Evolutionary conservation across 2,113 vertebrate genomes (phyloP).

Genomic region (Melanostigma gelatinosum): DNA sequence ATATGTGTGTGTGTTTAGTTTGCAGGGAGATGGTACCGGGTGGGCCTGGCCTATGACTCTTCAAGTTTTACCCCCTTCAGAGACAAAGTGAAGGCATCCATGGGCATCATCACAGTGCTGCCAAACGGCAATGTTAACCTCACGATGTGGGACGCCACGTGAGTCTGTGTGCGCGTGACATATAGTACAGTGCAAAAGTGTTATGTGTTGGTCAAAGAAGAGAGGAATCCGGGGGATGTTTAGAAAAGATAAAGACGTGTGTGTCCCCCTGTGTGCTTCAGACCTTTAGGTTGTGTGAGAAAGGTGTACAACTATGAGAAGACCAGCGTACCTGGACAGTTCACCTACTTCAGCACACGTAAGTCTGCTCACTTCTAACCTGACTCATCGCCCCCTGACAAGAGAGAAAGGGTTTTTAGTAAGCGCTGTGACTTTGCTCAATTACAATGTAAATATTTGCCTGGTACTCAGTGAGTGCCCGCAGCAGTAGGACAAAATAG

Average conservation of each 20-base stretch:
- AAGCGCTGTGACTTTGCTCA: not conserved
- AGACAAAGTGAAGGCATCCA: conserved; percentile 71
- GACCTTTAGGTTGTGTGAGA: conserved; percentile 62
- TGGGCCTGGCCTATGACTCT: conserved; percentile 82
- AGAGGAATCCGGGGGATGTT: not conserved
- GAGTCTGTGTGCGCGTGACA: conserved; percentile 36
- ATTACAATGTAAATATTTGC: conserved; percentile 12
- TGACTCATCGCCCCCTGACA: not conserved
- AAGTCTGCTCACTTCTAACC: conserved; percentile 44
- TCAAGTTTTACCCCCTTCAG: conserved; percentile 69
- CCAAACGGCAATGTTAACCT: conserved; percentile 79
- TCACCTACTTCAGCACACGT: conserved; percentile 84
- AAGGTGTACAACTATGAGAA: conserved; percentile 78
- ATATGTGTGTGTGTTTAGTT: conserved; percentile 72
- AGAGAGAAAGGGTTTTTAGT: not conserved
- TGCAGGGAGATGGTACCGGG: conserved; percentile 81
- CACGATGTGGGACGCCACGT: conserved; percentile 82
- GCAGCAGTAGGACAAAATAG: not conserved
- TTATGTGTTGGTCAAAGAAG: conserved; percentile 10
- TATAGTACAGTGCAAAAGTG: too few relatives aligned
- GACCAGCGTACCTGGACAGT: conserved; percentile 74
- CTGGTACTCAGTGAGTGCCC: not conserved
- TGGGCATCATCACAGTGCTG: conserved; percentile 69
- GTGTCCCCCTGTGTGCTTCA: conserved; percentile 47
- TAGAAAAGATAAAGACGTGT: not conserved